Conservation (phyloP, 1,140 invertebrate genomes). For the Pteromalus puparum region DNA sequence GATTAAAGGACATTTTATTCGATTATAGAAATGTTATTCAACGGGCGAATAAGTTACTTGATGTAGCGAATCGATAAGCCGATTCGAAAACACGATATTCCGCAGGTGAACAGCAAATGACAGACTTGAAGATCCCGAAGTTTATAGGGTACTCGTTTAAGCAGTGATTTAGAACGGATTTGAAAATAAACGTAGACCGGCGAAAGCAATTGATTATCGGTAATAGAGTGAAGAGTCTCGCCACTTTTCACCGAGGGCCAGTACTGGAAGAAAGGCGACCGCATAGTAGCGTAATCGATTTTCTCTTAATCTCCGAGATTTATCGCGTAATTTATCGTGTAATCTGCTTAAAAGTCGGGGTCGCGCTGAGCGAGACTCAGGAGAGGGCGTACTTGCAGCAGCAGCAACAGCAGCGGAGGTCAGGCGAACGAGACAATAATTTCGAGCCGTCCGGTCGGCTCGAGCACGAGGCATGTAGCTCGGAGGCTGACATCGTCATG, state of each 20-base stretch:
- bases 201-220: background rate
- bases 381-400: background rate
- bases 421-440: slow-evolving; percentile 1
- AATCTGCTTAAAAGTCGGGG: background rate
- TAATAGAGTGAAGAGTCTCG: background rate
- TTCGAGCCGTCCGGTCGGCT: background rate
- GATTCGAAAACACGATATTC: no score
- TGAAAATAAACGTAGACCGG: background rate
- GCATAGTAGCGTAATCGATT: background rate
- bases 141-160: background rate
- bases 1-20: no score
- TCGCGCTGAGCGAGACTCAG: background rate
- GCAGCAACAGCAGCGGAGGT: background rate
- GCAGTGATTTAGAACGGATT: background rate
- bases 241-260: background rate
- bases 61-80: no score
- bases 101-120: no score
- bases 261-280: background rate
- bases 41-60: no score
- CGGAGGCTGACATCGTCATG: background rate
- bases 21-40: no score
- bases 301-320: background rate
- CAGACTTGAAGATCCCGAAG: no score
- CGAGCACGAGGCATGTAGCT: background rate
- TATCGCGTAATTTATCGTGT: slow-evolving; percentile 1